Evolutionary conservation across 2,113 vertebrate species (phyloP).

Genomic region (Sorex fumeus): DNA sequence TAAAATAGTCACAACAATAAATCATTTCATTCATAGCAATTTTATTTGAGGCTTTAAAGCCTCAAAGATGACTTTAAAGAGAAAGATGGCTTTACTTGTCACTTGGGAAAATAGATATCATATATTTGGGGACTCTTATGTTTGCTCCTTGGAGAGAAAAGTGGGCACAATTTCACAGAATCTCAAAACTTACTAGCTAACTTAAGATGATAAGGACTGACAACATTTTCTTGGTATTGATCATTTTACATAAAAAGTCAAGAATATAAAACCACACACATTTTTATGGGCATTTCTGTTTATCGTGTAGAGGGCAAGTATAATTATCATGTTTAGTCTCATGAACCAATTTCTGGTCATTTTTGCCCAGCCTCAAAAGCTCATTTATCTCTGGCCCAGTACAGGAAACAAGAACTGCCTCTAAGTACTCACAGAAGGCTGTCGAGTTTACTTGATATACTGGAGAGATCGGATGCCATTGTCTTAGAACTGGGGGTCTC

Average conservation of each 20-base stretch:
- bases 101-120: conserved; percentile 45
- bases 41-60: background rate
- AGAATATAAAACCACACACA: background rate
- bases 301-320: background rate
- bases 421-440: background rate
- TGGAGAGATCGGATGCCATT: background rate
- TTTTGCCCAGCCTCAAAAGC: conserved; percentile 15
- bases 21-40: background rate
- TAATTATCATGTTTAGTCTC: background rate
- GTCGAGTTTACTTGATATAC: background rate
- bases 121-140: background rate
- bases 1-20: background rate
- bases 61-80: conserved; percentile 4
- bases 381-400: background rate
- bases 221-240: background rate
- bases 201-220: background rate
- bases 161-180: conserved; percentile 14
- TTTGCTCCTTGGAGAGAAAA: conserved; percentile 1
- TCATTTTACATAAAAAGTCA: conserved; percentile 24
- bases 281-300: background rate
- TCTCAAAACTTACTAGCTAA: conserved; percentile 37
- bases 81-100: background rate
- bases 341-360: conserved; percentile 2
- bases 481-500: background rate
- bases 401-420: background rate